Percentiles rank a stretch among this genome's conserved stretches.
These are phyloP conservation scores for Dryomyza anilis DNA, from an alignment of 2,888 invertebrate genomes.

Conservation along the genomic window DNA sequence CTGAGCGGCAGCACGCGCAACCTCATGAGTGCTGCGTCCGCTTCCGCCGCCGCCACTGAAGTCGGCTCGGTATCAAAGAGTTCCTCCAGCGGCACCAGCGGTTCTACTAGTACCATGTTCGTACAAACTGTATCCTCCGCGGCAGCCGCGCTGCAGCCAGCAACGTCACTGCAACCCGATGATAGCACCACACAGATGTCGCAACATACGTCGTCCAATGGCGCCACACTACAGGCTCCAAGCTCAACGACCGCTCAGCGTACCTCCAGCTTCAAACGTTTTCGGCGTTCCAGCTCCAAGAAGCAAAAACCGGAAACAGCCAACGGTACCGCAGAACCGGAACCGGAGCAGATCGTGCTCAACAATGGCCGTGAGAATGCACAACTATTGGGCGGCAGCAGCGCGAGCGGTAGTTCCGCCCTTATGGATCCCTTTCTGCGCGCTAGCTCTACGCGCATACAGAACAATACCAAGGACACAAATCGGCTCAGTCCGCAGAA, in stretches of 20 bases:
- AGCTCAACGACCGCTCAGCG: constrained; percentile 34
- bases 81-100: constrained; percentile 40
- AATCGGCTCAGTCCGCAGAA: constrained; percentile 72
- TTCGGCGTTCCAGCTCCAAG: constrained; percentile 75
- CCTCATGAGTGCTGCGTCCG: constrained; percentile 52
- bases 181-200: neutral
- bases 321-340: constrained; percentile 63
- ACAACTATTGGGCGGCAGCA: constrained; percentile 56
- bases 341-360: constrained; percentile 64
- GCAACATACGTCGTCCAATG: constrained; percentile 2
- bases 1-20: constrained; percentile 45
- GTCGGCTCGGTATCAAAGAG: constrained; percentile 47
- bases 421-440: constrained; percentile 63
- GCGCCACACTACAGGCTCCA: constrained; percentile 1
- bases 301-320: constrained; percentile 58
- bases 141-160: constrained; percentile 42
- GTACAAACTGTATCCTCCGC: constrained; percentile 52
- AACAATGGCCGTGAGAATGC: constrained; percentile 78
- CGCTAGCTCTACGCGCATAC: constrained; percentile 45
- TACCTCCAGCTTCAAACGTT: constrained; percentile 70
- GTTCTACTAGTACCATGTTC: constrained; percentile 47
- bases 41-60: neutral
- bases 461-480: constrained; percentile 77
- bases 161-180: constrained; percentile 27
- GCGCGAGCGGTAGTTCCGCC: constrained; percentile 39